Evolutionary conservation across 2,797 vertebrate genomes (phyloP), one percentile per base, ranked within the genome.

Genomic region (Gouania willdenowi): DNA sequence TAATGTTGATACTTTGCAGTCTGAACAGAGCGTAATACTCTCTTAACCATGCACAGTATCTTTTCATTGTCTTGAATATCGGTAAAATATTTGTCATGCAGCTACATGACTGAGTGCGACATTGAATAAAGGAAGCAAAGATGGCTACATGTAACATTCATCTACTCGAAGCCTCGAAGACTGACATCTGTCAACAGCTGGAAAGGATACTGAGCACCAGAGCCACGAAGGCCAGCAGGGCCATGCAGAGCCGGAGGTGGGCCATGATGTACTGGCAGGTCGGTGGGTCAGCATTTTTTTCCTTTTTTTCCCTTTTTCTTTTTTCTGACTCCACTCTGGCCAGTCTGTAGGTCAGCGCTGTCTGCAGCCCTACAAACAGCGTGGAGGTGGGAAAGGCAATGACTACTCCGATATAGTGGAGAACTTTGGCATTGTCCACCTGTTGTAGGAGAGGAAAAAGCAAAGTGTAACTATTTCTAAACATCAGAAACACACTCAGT

Each of bases 331-430:
- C 84, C 36, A 91, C 92, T 75, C 91, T 92, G 34, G 93, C 92
- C 80, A 93, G 87, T 30, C 91, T 87, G 76, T 94, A 94, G 3
- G 93, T 94, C 73, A 94, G 87, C 5, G 91, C 82, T 2, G 91
- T 92, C 87, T 94, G 93, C 53, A 94, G 87, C 46, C 88, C 84
- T 68, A 93, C 89, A 57, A 93, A 94, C 71, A 94, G 83, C 89
- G 94, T 92, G 69, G 93, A 93, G 65, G 92, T 92, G 26, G 93
- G 92, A 61, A 95, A 94, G 38, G 92, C 92, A 37, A 94, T 86
- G 2, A 92, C 93, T 0, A 92, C 93, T 39, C 93, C 93, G 2
- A 93, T 90, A 59, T 94, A 95, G 80, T 94, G 93, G 27, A 94
- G 87, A 43, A 93, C 87, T 70, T 93, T 95, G 55, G 93, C 91